A percentile compares a stretch with the other conserved stretches of the same genome.
These are phyloP conservation scores for Protaetia brevitarsis DNA, from an alignment of 1,140 invertebrate genomes.

Conservation along the genomic window DNA sequence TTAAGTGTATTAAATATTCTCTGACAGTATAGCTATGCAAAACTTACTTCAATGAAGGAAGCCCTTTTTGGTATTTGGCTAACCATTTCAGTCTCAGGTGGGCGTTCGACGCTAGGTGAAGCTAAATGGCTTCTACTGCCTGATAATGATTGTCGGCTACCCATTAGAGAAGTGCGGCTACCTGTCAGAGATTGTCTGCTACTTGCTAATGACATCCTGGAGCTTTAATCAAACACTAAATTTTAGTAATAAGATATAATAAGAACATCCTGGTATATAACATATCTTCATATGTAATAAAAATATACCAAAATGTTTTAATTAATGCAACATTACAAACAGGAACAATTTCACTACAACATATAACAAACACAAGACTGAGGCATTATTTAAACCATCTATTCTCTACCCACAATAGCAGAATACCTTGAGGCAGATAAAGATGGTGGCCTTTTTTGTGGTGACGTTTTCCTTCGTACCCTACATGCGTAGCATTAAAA, in stretches of 20 bases:
- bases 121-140: slow-evolving; percentile 64
- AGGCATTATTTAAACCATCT: not conserved
- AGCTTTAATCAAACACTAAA: slow-evolving; percentile 21
- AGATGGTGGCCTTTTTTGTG: slow-evolving; percentile 58
- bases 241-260: not conserved
- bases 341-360: no score
- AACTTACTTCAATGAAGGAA: slow-evolving; percentile 74
- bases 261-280: no score
- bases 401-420: slow-evolving; percentile 15
- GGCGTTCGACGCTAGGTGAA: slow-evolving; percentile 61
- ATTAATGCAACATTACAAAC: no score
- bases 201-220: slow-evolving; percentile 57
- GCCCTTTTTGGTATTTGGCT: slow-evolving; percentile 61
- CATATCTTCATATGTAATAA: no score
- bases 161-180: slow-evolving; percentile 58
- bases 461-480: slow-evolving; percentile 68
- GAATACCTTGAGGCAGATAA: slow-evolving; percentile 51
- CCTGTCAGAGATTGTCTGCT: slow-evolving; percentile 45
- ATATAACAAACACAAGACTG: not conserved
- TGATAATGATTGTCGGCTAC: slow-evolving; percentile 66
- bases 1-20: slow-evolving; percentile 14
- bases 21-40: not conserved
- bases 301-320: no score
- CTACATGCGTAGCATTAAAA: slow-evolving; percentile 52
- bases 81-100: slow-evolving; percentile 50